Evolutionary conservation across 2,888 invertebrate genomes (phyloP), one percentile per base, ranked within the genome.

Genomic region (Eurytoma californica): DNA sequence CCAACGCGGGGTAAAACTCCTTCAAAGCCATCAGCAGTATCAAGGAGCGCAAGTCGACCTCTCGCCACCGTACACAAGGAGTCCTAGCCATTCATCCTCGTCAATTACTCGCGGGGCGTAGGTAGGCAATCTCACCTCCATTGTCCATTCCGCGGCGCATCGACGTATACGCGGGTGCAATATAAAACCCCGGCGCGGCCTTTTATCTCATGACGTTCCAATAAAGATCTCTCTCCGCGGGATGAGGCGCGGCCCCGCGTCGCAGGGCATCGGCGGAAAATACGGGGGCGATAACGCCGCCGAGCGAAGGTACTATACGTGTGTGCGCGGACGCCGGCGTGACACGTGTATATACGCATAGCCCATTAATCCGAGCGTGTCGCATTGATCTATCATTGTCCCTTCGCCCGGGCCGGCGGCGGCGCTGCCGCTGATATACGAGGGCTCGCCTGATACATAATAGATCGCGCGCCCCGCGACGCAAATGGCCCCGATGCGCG

Each of bases 361-460:
- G 84, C 85, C 88, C 88, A 89, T 89, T 89, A 89, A 89, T 89
- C 86, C 88, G 86, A 86, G 86, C 87, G 88, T 87, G 88, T 89
- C 88, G 87, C 88, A 88, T 88, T 88, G 89, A 89, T 89, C 88
- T 88, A 89, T 89, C 89, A 88, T 88, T 89, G 88, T 88, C 87
- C 87, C 61, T 69, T 80, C 77, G 69, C 77, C 77, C 58, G 69
- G 49, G 81, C 82, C 70, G 57, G 63, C 49, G 69, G 55, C 49
- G 81, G 58, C 63, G 76, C 69, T 68, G 79, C 81, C 20, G 65
- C 82, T 85, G 86, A 87, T 87, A 83, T 85, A 87, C 86, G 83
- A 85, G 83, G 83, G 85, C 84, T 85, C 84, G 84, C 77, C 85
- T 85, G 86, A 87, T 87, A 85, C 86, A 87, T 87, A 87, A 88